phyloP scores from a whole-genome alignment of 2,888 invertebrate species.

The Athetis lepigone region DNA sequence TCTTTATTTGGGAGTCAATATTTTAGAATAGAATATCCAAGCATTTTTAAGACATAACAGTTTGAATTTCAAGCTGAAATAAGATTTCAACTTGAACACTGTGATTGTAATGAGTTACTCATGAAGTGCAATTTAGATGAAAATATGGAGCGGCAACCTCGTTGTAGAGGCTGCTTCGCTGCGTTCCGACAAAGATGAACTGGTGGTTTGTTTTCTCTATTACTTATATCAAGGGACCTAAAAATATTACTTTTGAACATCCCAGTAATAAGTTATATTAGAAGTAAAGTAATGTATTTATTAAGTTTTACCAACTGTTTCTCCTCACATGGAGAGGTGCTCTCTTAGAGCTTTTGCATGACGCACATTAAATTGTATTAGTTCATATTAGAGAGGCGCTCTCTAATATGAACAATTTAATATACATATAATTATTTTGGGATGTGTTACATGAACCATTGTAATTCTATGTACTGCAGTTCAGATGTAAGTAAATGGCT shows the following conservation, averaged over 20 bases:
- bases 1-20: background rate
- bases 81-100: conserved; percentile 35
- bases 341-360: background rate
- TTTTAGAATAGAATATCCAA: background rate
- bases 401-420: too few species aligned
- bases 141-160: conserved; percentile 23
- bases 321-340: background rate
- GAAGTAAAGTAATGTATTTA: background rate
- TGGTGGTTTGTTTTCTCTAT: conserved; percentile 11
- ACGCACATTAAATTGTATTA: background rate
- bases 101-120: background rate
- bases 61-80: conserved; percentile 40
- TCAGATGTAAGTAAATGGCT: too few species aligned
- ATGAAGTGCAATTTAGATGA: conserved; percentile 16
- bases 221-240: conserved; percentile 13
- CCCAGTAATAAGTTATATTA: conserved; percentile 9
- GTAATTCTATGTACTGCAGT: too few species aligned
- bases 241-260: conserved; percentile 34
- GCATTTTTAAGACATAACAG: conserved; percentile 1
- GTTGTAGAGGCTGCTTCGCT: conserved; percentile 46
- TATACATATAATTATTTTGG: too few species aligned
- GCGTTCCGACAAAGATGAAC: background rate
- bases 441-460: background rate
- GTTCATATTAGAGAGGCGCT: too few species aligned
- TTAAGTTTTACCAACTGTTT: background rate